Base-by-base conservation (phyloP, 1,140 invertebrate species). In the Monochamus saltuarius region DNA sequence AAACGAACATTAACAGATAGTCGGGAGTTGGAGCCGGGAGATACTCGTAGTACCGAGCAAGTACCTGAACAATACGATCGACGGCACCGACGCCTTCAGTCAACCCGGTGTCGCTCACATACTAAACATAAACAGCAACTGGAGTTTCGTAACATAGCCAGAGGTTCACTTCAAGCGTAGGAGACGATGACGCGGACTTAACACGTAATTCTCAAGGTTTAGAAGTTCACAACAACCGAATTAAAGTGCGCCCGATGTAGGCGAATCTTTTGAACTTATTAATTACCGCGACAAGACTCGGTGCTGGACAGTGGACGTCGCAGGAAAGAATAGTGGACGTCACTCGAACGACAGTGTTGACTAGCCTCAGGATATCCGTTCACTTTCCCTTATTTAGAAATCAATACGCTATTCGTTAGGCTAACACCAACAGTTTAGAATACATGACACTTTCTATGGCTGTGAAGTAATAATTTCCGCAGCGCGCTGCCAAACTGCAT, bases 301-400 rank as follows among this genome's bases (percentile, higher is more conserved):
- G 22, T 29, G 22, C 22, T 47, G 11, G 16, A 47, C 45, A 47
- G 17, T 47, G 50, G 34, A 13, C 34, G 36, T 34, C 34, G 50
- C 50, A 35, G 16, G 36, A 13, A 36, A 52, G 16, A 14, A 16
- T 36, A 38, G 16, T 52, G 50, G 36, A 38, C 36, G 50, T 29
- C 22, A 29, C 16, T 17, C 52, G 50, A 19, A 51, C 36, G 34
- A 61, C 59, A 62, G 56, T 51, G 56, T 65, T 50, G 59, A 51
- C 49, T 59, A 49, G 65, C 68, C 68, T 59, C 62, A 70, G 68
- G 68, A 70, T 67, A 70, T 70, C 68, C 68, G 68, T 70, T 70
- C 68, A 70, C 68, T 70, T 70, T 70, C 68, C 68, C 68, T 70
- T 70, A 66, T 68, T 70, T 70, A 70, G 68, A 70, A 70, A 70